Conservation (phyloP, 2,113 vertebrate genomes). For the Lanius ludovicianus region DNA sequence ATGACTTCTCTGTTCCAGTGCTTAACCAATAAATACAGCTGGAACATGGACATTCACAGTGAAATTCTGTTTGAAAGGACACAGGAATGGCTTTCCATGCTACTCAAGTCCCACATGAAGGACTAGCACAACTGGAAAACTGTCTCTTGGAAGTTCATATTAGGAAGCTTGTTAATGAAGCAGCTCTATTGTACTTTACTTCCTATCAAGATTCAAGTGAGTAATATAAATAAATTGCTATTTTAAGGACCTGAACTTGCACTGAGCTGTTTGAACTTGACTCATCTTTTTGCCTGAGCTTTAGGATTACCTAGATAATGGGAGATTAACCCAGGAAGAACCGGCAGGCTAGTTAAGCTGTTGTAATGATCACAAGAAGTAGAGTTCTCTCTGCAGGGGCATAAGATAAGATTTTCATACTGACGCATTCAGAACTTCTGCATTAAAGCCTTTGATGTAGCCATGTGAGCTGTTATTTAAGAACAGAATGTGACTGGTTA, state of each 20-base stretch:
- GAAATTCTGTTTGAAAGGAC: background rate
- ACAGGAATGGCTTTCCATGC: background rate
- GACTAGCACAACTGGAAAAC: background rate
- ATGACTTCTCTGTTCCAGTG: background rate
- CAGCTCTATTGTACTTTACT: fast-evolving
- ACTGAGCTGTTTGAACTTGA: background rate
- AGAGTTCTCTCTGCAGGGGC: background rate
- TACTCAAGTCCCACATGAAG: background rate
- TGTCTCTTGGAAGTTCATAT: background rate
- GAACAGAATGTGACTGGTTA: background rate
- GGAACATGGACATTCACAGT: background rate
- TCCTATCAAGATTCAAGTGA: background rate
- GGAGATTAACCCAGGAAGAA: slow-evolving; percentile 22
- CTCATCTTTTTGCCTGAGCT: background rate
- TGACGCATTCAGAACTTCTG: background rate
- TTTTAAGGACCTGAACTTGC: background rate
- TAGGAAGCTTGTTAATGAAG: background rate
- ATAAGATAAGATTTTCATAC: background rate
- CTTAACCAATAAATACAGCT: background rate
- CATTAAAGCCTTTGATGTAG: background rate
- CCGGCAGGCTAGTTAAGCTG: background rate
- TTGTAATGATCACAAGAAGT: background rate
- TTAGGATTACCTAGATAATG: background rate
- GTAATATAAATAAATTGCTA: background rate
- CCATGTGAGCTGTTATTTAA: background rate